Base-by-base conservation (phyloP, 2,113 vertebrate genomes). In the Austrofundulus limnaeus region DNA sequence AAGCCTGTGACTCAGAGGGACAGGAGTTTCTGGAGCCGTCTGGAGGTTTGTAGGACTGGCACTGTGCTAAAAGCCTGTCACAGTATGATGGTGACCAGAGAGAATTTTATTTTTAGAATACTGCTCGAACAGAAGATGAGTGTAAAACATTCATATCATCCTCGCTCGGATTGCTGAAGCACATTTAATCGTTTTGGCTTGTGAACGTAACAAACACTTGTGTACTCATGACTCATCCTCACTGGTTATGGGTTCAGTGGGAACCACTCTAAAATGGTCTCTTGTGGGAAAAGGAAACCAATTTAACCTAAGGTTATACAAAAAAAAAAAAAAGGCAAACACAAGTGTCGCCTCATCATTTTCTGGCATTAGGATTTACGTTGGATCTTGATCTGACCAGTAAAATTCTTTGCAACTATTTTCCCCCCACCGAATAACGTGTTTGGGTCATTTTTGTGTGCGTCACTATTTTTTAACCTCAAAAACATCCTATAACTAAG, bases 81-180 rank as follows among this genome's bases (percentile, higher is more conserved):
- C 25, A 21, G 34, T 23, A 51, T 47, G 23, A 56, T 12, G 7
- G 5, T 38, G 50, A 49, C 37, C 10, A 61, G 20, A 66, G 58
- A 45, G 55, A 66, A 73, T 11, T 23, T 28, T 49, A 69, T 65
- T 37, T 48, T 39, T 43, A 14, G 11, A 45, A 38, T 28, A 20
- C n/a, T n/a, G 19, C 53, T 10, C 31, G 34, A 41, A 43, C 17
- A 10, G 6, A 46, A 31, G 20, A 69, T 19, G 5, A 34, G 19
- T 58, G 56, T 61, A 19, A 72, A 50, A 61, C 37, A 10, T 60
- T 70, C 41, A 43, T 49, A 46, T 45, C 41, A 39, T 17, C 19
- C 6, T 15, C 39, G n/a, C 34, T 24, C 39, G 34, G 55, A 16
- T 56, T 12, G 17, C 4, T 50, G 52, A 10, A 55, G 24, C 38